Conservation (phyloP, 1,140 invertebrate species). For the Drosophila paulistorum region DNA sequence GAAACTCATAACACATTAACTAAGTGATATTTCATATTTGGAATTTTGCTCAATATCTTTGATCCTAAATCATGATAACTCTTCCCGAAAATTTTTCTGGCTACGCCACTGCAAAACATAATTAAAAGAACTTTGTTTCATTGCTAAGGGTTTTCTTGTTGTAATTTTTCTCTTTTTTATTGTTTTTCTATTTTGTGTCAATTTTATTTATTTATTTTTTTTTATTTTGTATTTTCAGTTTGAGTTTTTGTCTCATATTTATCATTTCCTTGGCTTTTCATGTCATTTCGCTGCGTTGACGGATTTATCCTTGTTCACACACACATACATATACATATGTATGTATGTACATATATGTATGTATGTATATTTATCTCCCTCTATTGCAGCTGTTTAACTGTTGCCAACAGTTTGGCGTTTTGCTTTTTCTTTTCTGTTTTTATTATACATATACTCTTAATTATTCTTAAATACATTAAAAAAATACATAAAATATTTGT, state of each 20-base stretch:
- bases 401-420: not conserved
- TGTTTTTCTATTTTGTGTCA: not conserved
- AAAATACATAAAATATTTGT: conserved; percentile 78
- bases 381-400: conserved; percentile 11
- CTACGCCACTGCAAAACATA: no score
- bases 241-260: conserved; percentile 23
- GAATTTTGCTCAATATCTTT: no score
- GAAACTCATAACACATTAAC: no score
- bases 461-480: conserved; percentile 79
- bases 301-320: conserved; percentile 32
- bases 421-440: not conserved
- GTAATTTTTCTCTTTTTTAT: not conserved
- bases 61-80: no score
- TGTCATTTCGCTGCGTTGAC: conserved; percentile 47
- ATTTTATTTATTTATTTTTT: not conserved
- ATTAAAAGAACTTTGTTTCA: conserved; percentile 11
- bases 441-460: conserved; percentile 57
- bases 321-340: not conserved
- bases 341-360: not conserved
- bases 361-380: conserved; percentile 1
- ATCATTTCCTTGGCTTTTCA: conserved; percentile 65
- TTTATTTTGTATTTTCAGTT: not conserved
- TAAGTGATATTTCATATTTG: no score
- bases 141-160: not conserved
- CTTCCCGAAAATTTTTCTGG: no score